A percentile compares a stretch with the other conserved stretches of the same genome.
Evolutionary conservation across 2,888 invertebrate species (phyloP).

Genomic region (Synergus japonicus): DNA sequence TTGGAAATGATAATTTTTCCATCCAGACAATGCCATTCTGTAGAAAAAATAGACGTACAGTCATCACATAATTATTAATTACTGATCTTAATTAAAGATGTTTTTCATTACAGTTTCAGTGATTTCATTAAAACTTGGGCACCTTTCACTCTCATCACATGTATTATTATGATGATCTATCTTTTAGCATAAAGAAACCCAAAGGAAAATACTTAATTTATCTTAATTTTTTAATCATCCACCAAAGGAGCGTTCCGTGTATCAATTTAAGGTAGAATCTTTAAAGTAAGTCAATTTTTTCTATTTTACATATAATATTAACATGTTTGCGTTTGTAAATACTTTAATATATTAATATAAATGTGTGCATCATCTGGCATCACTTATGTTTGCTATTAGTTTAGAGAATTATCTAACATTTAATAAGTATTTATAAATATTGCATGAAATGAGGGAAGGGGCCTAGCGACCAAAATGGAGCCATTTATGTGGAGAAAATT

Average conservation of each 20-base stretch:
- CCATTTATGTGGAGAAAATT: no score
- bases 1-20: no score
- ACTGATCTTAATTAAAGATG: neutral
- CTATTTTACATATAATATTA: neutral
- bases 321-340: constrained; percentile 45
- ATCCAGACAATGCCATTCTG: no score
- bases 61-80: neutral
- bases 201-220: neutral
- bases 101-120: constrained; percentile 79
- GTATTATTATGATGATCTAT: constrained; percentile 59
- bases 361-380: neutral
- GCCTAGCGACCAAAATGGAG: no score
- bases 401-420: neutral
- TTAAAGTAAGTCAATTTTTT: neutral
- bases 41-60: no score
- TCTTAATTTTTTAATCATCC: no score
- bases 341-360: constrained; percentile 48
- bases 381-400: neutral
- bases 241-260: neutral
- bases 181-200: constrained; percentile 43
- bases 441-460: no score
- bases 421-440: neutral
- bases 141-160: constrained; percentile 83
- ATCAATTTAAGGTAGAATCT: neutral
- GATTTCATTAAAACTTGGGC: constrained; percentile 91